Conservation (phyloP, 2,888 invertebrate species). For the Ariolimax columbianus region DNA sequence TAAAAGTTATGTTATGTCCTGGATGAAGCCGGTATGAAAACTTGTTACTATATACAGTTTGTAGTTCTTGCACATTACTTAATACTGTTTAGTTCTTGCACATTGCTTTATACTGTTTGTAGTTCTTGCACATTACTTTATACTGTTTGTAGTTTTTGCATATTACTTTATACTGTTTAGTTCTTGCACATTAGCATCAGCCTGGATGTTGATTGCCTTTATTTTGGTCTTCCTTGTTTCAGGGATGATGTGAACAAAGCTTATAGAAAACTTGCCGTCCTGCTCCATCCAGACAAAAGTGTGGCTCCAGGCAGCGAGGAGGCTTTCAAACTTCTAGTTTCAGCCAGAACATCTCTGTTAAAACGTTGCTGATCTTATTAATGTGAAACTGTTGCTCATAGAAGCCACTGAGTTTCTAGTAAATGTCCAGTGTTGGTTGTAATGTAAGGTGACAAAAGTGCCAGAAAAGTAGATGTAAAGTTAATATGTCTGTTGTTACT, state of each 20-base stretch:
- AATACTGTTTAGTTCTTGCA: too few species aligned
- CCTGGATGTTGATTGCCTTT: neutral
- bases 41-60: too few species aligned
- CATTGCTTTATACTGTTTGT: too few species aligned
- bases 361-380: slow-evolving; percentile 71
- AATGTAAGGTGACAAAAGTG: too few species aligned
- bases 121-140: neutral
- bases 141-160: neutral
- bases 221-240: slow-evolving; percentile 32
- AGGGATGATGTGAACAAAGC: slow-evolving; percentile 79
- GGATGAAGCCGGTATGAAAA: too few species aligned
- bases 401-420: too few species aligned
- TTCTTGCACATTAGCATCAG: neutral
- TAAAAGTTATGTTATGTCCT: too few species aligned
- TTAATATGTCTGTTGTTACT: too few species aligned
- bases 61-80: too few species aligned
- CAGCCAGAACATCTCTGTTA: slow-evolving; percentile 76
- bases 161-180: neutral
- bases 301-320: slow-evolving; percentile 79
- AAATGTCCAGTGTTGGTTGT: too few species aligned
- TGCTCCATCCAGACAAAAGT: slow-evolving; percentile 80
- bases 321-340: slow-evolving; percentile 79
- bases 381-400: too few species aligned
- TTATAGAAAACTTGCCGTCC: slow-evolving; percentile 78
- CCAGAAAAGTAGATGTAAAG: too few species aligned